Percentiles rank a stretch among this genome's conserved stretches.
phyloP scores from a whole-genome alignment of 2,797 vertebrate species.

The Crax fasciolata region DNA sequence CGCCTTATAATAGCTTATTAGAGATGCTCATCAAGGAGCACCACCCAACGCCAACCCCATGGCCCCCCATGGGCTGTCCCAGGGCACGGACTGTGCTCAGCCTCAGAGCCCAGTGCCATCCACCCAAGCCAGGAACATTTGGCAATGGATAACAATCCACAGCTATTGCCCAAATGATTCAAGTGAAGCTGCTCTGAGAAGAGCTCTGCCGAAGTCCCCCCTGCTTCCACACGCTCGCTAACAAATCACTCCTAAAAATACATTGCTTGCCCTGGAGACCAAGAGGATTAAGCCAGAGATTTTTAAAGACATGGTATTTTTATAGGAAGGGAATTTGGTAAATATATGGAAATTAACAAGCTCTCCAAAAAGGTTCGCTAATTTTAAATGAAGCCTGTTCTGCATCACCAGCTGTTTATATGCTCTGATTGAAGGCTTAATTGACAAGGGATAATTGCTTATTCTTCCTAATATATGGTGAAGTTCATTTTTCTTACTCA shows the following conservation, averaged over 20 bases:
- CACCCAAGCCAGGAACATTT: not conserved
- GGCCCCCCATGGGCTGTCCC: accelerated
- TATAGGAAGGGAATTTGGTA: conserved; percentile 29
- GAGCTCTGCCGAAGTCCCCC: not conserved
- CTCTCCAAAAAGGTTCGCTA: conserved; percentile 60
- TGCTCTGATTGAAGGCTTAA: conserved; percentile 57
- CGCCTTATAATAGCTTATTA: not conserved
- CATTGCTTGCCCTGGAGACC: not conserved
- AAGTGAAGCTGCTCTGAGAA: not conserved
- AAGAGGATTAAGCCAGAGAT: conserved; percentile 36
- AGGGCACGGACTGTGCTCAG: accelerated
- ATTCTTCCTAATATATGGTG: conserved; percentile 52
- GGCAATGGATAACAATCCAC: not conserved
- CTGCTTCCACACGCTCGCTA: not conserved
- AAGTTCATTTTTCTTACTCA: conserved; percentile 57
- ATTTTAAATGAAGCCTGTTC: conserved; percentile 59
- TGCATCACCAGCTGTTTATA: conserved; percentile 62
- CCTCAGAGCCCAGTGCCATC: not conserved
- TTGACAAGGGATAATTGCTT: conserved; percentile 68
- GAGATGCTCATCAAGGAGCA: not conserved
- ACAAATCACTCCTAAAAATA: conserved; percentile 68
- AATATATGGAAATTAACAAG: conserved; percentile 54
- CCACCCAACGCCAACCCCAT: accelerated
- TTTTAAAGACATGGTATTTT: conserved; percentile 22
- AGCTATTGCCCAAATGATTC: not conserved